Evolutionary conservation across 2,888 invertebrate species (phyloP), one percentile per base, ranked within the genome.

Genomic region (Muscina levida): DNA sequence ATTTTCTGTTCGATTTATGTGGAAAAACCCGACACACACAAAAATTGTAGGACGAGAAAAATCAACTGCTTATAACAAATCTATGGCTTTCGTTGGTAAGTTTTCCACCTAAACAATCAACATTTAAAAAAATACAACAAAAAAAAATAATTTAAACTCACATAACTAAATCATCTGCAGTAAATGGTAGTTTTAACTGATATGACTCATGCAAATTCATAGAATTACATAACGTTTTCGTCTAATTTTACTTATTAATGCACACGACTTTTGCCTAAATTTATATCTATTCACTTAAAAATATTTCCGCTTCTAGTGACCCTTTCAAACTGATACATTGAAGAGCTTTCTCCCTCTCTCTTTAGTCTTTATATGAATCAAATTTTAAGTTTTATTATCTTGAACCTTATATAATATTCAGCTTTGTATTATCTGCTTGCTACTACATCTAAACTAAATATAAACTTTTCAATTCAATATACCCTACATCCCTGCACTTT

Each of bases 31-130:
- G 59, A 44, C 51, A 42, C 53, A 26, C 48, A 74, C 19, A 11
- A 53, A 62, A 76, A 65, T 65, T 74, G 93, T 95, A 96, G 96
- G 96, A 96, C 94, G 96, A 96, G 95, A 96, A 96, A 95, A 96
- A 96, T 93, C 96, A 96, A 94, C 95, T 96, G 93, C 95, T 97
- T 93, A 95, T 96, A 93, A 95, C 96, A 93, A 96, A 96, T 94
- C 95, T 96, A 93, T 97, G 96, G 96, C 95, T 96, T 94, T 95
- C 96, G 93, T 95, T 96, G 95, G 96, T 96, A 95, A 96, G 96
- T 96, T 88, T 85, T 76, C 86, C 91, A 92, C 42, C 48, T 91
- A 89, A 82, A 75, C 24, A 53, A 57, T n/a, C 11, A 62, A 62
- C 53, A 37, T 0, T 39, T 8, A 39, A 44, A n/a, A n/a, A n/a